A percentile compares a stretch with the other conserved stretches of the same genome.
Evolutionary conservation across 1,140 invertebrate species (phyloP).

Genomic region (Antheraea mylitta): DNA sequence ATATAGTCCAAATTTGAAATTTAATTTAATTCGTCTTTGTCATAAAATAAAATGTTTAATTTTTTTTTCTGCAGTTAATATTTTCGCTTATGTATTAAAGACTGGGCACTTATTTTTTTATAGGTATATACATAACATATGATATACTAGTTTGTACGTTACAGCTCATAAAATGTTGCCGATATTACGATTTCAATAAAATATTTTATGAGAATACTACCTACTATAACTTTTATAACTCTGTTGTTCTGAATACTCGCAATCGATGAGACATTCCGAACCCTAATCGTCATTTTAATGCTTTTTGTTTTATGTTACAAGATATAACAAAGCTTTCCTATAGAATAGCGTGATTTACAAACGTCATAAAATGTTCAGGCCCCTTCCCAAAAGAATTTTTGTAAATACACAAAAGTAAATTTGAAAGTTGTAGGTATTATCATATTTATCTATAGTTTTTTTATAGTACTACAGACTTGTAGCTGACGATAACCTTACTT

Average conservation of each 20-base stretch:
- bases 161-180: constrained; percentile 3
- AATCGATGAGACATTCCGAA: constrained; percentile 34
- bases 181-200: constrained; percentile 3
- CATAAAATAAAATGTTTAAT: too few species aligned
- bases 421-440: not conserved
- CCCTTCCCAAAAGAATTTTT: not conserved
- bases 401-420: not conserved
- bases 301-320: constrained; percentile 31
- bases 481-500: too few species aligned
- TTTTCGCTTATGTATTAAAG: not conserved
- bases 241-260: constrained; percentile 17
- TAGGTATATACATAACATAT: not conserved
- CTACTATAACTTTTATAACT: not conserved
- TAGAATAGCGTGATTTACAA: constrained; percentile 35
- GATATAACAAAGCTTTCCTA: constrained; percentile 28
- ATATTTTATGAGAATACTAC: not conserved
- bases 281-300: constrained; percentile 37
- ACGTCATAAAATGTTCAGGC: constrained; percentile 23
- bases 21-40: too few species aligned
- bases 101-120: not conserved
- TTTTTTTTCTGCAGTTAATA: not conserved
- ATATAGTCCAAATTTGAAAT: too few species aligned
- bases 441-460: not conserved
- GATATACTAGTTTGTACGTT: not conserved
- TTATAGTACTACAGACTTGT: too few species aligned